Evolutionary conservation across 2,888 invertebrate genomes (phyloP).

Genomic region (Melolontha melolontha): DNA sequence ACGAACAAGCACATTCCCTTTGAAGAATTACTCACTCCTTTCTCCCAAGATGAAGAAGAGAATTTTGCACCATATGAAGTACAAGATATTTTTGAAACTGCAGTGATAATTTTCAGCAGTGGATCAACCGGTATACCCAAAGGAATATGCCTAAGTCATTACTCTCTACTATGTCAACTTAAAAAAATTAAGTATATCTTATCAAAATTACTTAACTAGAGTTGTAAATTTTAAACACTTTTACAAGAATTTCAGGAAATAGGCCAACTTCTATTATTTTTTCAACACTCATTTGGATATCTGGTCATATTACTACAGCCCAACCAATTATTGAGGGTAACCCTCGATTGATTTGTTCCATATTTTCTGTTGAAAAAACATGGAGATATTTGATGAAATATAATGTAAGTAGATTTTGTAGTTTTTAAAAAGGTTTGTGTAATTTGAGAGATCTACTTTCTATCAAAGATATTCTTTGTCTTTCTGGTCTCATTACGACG

Average conservation of each 20-base stretch:
- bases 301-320: not conserved
- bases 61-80: conserved; percentile 45
- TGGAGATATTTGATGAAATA: conserved; percentile 25
- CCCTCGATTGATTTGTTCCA: not conserved
- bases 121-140: conserved; percentile 48
- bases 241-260: not conserved
- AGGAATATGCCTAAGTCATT: conserved; percentile 51
- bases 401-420: conserved; percentile 9
- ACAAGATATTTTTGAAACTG: conserved; percentile 32
- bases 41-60: conserved; percentile 44
- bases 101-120: conserved; percentile 45
- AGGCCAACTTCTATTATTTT: not conserved
- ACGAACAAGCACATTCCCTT: conserved; percentile 34
- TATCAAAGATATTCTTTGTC: no score
- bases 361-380: conserved; percentile 8
- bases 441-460: no score
- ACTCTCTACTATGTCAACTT: conserved; percentile 10
- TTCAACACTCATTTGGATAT: not conserved
- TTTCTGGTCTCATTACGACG: no score
- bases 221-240: not conserved
- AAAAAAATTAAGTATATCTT: not conserved
- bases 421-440: no score
- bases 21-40: conserved; percentile 36
- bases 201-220: not conserved
- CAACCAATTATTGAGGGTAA: not conserved